Percentiles rank a stretch among this genome's conserved stretches.
These are phyloP conservation scores for Lepidocolaptes lacrymiger DNA, from an alignment of 2,797 vertebrate species.

Conservation along the genomic window DNA sequence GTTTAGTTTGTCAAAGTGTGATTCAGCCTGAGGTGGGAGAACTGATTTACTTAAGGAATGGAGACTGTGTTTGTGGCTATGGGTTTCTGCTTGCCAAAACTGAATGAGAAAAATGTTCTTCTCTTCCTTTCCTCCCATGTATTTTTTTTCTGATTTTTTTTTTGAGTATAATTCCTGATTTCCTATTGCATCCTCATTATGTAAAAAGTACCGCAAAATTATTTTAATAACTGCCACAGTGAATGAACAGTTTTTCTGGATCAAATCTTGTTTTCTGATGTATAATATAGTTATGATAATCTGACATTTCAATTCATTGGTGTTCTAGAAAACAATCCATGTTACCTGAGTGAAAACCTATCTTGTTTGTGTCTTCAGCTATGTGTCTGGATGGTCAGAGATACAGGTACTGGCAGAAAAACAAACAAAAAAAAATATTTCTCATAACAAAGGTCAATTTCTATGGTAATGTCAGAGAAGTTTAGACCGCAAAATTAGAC, in stretches of 20 bases:
- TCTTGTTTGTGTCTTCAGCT: neutral
- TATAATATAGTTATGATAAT: neutral
- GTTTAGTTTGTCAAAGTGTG: neutral
- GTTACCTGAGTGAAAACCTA: neutral
- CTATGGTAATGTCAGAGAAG: neutral
- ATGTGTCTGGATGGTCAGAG: neutral
- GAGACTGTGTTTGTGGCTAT: neutral
- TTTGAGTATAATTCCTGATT: neutral
- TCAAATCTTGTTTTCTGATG: neutral
- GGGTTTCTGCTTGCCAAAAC: neutral
- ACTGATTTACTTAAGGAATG: neutral
- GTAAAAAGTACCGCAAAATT: neutral
- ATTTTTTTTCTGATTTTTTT: neutral
- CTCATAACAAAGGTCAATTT: neutral
- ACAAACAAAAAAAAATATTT: neutral
- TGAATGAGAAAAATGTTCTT: neutral
- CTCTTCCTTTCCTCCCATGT: neutral
- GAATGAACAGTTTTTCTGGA: neutral
- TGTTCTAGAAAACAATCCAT: neutral
- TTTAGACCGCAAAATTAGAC: neutral
- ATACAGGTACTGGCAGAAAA: neutral
- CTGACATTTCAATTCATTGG: neutral
- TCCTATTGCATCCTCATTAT: neutral
- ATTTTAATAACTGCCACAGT: neutral
- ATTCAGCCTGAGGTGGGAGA: slow-evolving; percentile 34